phyloP scores from a whole-genome alignment of 2,888 invertebrate genomes.

The Ganaspis brasiliensis region DNA sequence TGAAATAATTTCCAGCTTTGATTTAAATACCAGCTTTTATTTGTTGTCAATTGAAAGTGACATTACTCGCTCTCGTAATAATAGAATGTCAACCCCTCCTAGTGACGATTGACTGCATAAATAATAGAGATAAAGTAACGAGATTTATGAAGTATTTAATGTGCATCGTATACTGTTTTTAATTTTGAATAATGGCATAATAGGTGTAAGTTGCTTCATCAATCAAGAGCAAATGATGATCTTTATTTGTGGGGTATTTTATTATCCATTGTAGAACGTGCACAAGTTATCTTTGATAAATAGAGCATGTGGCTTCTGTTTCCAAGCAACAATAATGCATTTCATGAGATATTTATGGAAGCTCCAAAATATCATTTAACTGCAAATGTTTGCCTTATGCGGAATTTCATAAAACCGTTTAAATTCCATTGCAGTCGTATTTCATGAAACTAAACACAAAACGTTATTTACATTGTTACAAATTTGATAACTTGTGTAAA shows the following conservation, averaged over 20 bases:
- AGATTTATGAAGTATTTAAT: conserved; percentile 10
- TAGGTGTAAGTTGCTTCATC: conserved; percentile 16
- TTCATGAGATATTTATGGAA: not conserved
- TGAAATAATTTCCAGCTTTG: not conserved
- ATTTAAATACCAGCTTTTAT: not conserved
- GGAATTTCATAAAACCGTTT: no score
- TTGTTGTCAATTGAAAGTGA: conserved; percentile 9
- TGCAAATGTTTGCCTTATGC: not conserved
- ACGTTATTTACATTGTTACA: no score
- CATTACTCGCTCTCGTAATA: not conserved
- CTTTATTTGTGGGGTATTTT: conserved; percentile 30
- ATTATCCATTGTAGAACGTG: conserved; percentile 18
- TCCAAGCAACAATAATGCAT: not conserved
- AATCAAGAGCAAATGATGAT: conserved; percentile 15
- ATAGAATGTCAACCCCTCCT: not conserved
- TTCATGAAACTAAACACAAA: no score
- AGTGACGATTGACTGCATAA: not conserved
- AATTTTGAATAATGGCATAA: conserved; percentile 18
- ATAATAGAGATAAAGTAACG: conserved; percentile 22
- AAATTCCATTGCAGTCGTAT: no score
- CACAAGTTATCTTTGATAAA: conserved; percentile 21
- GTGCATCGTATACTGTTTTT: conserved; percentile 8
- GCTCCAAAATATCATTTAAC: not conserved
- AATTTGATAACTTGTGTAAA: no score
- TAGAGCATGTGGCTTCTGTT: conserved; percentile 6